These are phyloP conservation scores for Zele albiditarsus DNA, from an alignment of 2,888 invertebrate genomes.

Conservation along the genomic window DNA sequence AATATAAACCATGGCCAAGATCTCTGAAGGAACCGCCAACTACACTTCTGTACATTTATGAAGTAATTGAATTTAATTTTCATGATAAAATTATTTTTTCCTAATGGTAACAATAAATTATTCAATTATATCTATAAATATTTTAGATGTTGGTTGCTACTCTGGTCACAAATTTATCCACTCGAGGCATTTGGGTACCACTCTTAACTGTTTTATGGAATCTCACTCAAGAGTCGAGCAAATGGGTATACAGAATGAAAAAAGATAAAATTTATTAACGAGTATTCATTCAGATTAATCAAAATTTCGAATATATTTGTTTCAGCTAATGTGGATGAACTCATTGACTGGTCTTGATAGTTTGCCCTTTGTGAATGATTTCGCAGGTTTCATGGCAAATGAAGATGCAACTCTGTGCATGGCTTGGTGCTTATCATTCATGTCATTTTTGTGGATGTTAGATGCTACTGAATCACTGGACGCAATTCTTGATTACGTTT, in stretches of 20 bases:
- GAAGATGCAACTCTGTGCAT: constrained; percentile 60
- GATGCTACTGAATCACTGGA: constrained; percentile 70
- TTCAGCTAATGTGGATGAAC: constrained; percentile 61
- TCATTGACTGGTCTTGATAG: constrained; percentile 54
- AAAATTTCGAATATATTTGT: constrained; percentile 16
- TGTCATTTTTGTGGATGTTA: constrained; percentile 70
- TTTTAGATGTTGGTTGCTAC: constrained; percentile 68
- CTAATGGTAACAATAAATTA: not conserved
- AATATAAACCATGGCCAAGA: constrained; percentile 69
- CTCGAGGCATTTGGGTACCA: constrained; percentile 66
- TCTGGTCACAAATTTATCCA: constrained; percentile 66
- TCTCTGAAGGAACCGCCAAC: constrained; percentile 69
- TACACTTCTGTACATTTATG: constrained; percentile 67
- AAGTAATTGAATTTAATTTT: constrained; percentile 53
- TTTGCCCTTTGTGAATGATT: constrained; percentile 54
- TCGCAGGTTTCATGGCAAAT: constrained; percentile 62
- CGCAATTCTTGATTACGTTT: constrained; percentile 61
- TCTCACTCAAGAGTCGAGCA: constrained; percentile 67
- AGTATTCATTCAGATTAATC: not conserved
- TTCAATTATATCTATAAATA: not conserved
- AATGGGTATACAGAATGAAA: constrained; percentile 61
- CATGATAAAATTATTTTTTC: too few relatives aligned
- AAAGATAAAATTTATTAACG: not conserved
- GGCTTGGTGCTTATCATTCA: constrained; percentile 64
- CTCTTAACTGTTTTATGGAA: constrained; percentile 63